phyloP scores from a whole-genome alignment of 2,797 vertebrate genomes.

The Acridotheres tristis region DNA sequence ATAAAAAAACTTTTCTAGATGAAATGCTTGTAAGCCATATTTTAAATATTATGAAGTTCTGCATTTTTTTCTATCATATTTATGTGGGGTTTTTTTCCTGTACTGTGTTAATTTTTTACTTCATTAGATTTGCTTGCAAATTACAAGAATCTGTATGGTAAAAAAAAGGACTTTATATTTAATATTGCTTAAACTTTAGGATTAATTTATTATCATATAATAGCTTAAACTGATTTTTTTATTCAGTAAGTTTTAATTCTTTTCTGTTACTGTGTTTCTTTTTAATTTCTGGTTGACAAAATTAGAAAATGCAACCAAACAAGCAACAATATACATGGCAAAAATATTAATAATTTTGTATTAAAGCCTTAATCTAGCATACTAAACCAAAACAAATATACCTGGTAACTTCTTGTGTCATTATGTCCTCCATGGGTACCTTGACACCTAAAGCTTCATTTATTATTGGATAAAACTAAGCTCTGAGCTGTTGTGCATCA shows the following conservation, averaged over 20 bases:
- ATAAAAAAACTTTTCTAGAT: not conserved
- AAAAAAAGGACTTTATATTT: not conserved
- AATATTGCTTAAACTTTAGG: not conserved
- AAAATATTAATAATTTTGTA: not conserved
- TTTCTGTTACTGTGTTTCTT: not conserved
- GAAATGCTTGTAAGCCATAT: not conserved
- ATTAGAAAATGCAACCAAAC: accelerated
- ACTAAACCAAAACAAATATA: not conserved
- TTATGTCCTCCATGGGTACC: not conserved
- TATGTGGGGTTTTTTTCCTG: not conserved
- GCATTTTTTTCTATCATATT: not conserved
- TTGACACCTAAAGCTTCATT: not conserved
- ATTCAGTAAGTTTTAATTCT: not conserved
- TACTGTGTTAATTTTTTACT: not conserved
- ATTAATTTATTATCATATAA: not conserved
- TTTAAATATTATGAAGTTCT: not conserved
- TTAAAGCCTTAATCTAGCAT: not conserved
- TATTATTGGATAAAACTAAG: not conserved
- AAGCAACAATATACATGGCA: not conserved
- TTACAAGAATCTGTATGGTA: not conserved
- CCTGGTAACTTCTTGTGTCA: not conserved
- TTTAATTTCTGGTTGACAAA: not conserved
- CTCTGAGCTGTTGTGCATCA: not conserved
- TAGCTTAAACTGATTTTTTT: not conserved
- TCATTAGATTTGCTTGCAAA: not conserved